Conservation (phyloP, 2,113 vertebrate genomes). For the Progne subis region DNA sequence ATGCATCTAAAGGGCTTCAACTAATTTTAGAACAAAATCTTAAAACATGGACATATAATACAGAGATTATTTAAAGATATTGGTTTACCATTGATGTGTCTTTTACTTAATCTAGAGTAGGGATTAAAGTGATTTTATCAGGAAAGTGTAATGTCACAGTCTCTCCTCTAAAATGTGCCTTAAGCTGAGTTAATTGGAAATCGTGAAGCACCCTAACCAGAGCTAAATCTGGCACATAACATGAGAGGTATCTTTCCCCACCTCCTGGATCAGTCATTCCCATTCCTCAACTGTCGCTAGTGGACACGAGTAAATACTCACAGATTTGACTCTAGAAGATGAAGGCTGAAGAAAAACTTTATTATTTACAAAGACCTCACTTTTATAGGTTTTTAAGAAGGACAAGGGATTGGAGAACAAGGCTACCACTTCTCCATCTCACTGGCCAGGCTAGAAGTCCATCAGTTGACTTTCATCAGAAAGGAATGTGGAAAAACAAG, state of each 20-base stretch:
- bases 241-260: background rate
- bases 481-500: too few species aligned
- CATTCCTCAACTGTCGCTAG: background rate
- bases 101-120: background rate
- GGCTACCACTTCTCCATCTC: too few species aligned
- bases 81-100: background rate
- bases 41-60: background rate
- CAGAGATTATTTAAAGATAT: background rate
- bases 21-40: background rate
- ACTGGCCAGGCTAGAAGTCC: too few species aligned
- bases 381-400: too few species aligned
- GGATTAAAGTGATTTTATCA: background rate
- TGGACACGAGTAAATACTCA: too few species aligned
- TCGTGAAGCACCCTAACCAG: background rate
- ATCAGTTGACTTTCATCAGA: too few species aligned
- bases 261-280: background rate
- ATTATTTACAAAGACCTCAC: too few species aligned
- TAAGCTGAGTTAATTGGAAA: background rate
- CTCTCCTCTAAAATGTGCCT: background rate
- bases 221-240: background rate
- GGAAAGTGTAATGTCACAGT: background rate
- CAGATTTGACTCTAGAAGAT: too few species aligned
- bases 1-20: background rate
- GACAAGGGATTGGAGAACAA: too few species aligned
- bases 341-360: too few species aligned